Evolutionary conservation across 2,113 vertebrate genomes (phyloP), one percentile per base, ranked within the genome.

Genomic region (Egretta garzetta): DNA sequence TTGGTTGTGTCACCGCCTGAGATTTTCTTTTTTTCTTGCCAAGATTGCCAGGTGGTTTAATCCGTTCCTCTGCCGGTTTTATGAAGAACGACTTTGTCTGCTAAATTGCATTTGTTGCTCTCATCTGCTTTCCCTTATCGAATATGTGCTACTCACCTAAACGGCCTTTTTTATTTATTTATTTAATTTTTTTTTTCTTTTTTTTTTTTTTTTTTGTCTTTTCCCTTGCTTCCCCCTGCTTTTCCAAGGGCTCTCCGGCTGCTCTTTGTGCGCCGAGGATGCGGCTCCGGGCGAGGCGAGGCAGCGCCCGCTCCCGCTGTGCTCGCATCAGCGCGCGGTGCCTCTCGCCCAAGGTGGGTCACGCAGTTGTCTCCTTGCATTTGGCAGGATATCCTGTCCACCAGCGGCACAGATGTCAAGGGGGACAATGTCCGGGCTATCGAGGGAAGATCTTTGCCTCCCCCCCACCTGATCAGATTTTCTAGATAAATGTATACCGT

Each of bases 41-140:
- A 99, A 98, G 97, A 96, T 93, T 91, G 98, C 98, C 99, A 99
- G 99, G 98, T 99, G 99, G 98, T 98, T 98, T 98, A 98, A 99
- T 99, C 98, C 97, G 81, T 96, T 96, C 94, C 98, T 98, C 97
- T 93, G 97, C 97, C 16, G 96, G 96, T 96, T 98, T 98, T 96
- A 98, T 98, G 96, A 98, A 98, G 97, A 97, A 97, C 97, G 93
- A 94, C 97, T 97, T 96, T 97, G 97, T 98, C 94, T 97, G 94
- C 74, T 87, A 79, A 87, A 86, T 73, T 90, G 80, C 98, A 98
- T 98, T 97, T 98, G 97, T 97, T 97, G 91, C 97, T 97, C 97
- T 97, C 96, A 93, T 97, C 97, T 97, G 97, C 97, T 97, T 93
- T 67, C 71, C 73, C 89, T 91, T 70, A 71, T 30, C 5, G 45